Base-by-base conservation (phyloP, 2,113 vertebrate species). In the Geothlypis trichas region DNA sequence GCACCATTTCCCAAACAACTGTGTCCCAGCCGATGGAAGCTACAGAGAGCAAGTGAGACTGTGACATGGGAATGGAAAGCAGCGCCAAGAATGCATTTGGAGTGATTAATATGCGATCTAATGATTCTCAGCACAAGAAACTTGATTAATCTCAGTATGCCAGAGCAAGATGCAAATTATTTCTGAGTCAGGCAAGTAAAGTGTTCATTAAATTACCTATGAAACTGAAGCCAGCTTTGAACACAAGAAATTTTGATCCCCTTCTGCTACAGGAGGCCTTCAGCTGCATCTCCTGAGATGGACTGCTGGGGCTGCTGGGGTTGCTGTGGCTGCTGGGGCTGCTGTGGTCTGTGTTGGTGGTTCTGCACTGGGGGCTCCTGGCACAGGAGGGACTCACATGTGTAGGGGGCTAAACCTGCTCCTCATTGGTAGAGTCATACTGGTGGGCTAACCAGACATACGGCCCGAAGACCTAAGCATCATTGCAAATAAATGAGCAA, bases 61-160 rank as follows among this genome's bases (percentile, higher is more conserved):
- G 0, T 33, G 27, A 79, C 0, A 0, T 13, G 18, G 16, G 63
- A n/a, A 59, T 0, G 0, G 44, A 49, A 72, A 82, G 35, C 8
- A n/a, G 52, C 24, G 37, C 16, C 0, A 0, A 72, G 33, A 59
- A 61, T 6, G 24, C 27, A 72, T 35, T 52, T 47, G 33, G 39
- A 81, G 30, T 15, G 14, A 87, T 78, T 63, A 63, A 81, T 19
- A 65, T 6, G 15, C 26, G 63, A 82, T 49, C 91, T 58, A n/a
- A 66, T 0, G 0, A 74, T 51, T 41, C 52, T 67, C 47, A 82
- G 52, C 57, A 46, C 23, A 78, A 66, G 44, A 82, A 63, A 82
- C 19, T 54, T 67, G 26, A 75, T n/a, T 68, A 41, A 82, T 51
- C 31, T 71, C 46, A 74, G 46, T 19, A 59, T n/a, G 15, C 11